These are phyloP conservation scores for Heliconius congener DNA, from an alignment of 1,140 invertebrate species.

Conservation along the genomic window DNA sequence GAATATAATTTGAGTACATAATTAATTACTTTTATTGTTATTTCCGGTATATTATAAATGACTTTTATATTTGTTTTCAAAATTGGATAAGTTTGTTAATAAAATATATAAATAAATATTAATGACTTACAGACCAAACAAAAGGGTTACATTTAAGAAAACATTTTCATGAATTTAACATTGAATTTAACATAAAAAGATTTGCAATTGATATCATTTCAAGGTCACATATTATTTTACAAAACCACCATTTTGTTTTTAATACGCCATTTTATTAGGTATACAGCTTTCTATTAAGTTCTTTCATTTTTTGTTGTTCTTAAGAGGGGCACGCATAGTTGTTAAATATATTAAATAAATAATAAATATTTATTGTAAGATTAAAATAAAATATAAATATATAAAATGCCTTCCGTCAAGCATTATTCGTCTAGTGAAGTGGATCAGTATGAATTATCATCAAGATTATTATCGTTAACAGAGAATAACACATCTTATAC, in stretches of 20 bases:
- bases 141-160: background rate
- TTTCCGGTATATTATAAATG: background rate
- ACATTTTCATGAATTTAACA: background rate
- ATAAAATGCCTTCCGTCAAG: slow-evolving; percentile 69
- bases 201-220: slow-evolving; percentile 25
- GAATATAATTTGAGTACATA: background rate
- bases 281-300: slow-evolving; percentile 45
- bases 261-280: slow-evolving; percentile 42
- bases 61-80: background rate
- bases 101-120: background rate
- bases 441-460: slow-evolving; percentile 78
- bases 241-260: slow-evolving; percentile 60
- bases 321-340: slow-evolving; percentile 36
- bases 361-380: slow-evolving; percentile 64
- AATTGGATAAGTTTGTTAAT: background rate
- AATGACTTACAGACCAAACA: background rate
- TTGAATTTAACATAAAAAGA: slow-evolving; percentile 6
- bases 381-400: slow-evolving; percentile 49
- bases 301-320: slow-evolving; percentile 45
- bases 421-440: slow-evolving; percentile 77
- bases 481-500: slow-evolving; percentile 76
- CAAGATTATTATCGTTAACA: slow-evolving; percentile 74
- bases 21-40: background rate
- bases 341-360: slow-evolving; percentile 27
- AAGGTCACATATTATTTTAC: slow-evolving; percentile 45